Conservation (phyloP, 2,797 vertebrate species). For the Leptatherina wallacei region DNA sequence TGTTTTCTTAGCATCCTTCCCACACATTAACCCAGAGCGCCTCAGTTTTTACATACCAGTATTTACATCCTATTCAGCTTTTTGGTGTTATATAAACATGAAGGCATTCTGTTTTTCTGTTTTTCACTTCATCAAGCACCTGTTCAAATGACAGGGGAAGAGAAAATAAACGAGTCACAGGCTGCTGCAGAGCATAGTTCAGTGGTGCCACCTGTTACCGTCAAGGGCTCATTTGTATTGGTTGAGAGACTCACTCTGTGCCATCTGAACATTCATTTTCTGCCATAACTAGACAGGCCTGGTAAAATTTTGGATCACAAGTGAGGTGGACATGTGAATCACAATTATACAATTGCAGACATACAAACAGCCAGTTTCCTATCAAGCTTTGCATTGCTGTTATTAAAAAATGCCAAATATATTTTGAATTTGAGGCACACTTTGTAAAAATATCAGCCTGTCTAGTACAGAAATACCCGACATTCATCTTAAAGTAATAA, state of each 20-base stretch:
- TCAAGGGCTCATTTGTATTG: slow-evolving; percentile 38
- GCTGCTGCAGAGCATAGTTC: slow-evolving; percentile 38
- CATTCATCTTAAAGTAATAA: not conserved
- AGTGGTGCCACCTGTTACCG: slow-evolving; percentile 56
- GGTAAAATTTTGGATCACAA: slow-evolving; percentile 4
- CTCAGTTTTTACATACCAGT: slow-evolving; percentile 27
- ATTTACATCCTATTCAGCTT: slow-evolving; percentile 42
- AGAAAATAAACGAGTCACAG: slow-evolving; percentile 50
- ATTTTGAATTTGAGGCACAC: not conserved
- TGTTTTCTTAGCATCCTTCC: slow-evolving; percentile 54
- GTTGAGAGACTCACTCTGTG: slow-evolving; percentile 28
- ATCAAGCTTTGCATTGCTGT: not conserved
- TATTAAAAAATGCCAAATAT: not conserved
- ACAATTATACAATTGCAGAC: not conserved
- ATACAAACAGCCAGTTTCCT: not conserved
- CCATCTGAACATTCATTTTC: slow-evolving; percentile 48
- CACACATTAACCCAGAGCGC: slow-evolving; percentile 23
- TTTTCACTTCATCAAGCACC: slow-evolving; percentile 11
- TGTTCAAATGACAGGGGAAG: slow-evolving; percentile 48
- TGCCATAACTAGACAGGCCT: slow-evolving; percentile 21
- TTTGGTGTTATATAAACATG: slow-evolving; percentile 44
- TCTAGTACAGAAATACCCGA: not conserved
- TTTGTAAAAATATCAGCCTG: not conserved
- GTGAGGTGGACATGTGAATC: slow-evolving; percentile 30
- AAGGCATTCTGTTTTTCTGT: slow-evolving; percentile 15